Conservation (phyloP, 64 coral and sea anemone species). For the Catalaphyllia jardinei region DNA sequence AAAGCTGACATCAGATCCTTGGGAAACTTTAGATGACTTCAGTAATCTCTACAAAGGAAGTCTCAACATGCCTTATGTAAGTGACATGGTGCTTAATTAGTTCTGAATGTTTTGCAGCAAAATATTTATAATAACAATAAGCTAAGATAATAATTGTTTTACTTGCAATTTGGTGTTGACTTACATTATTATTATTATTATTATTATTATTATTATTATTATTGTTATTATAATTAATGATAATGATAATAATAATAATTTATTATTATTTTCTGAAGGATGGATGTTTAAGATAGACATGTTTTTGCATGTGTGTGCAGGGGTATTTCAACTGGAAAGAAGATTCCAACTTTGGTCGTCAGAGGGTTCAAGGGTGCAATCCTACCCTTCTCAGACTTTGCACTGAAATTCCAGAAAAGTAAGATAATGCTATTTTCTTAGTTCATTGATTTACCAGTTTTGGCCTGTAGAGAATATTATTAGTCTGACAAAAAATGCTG, state of each 20-base stretch:
- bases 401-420: conserved; percentile 94
- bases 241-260: too few species aligned
- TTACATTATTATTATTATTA: too few species aligned
- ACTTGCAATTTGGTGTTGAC: too few species aligned
- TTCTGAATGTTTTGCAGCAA: too few species aligned
- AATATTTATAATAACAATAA: too few species aligned
- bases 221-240: too few species aligned
- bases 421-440: conserved; percentile 4
- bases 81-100: background rate
- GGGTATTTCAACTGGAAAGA: conserved; percentile 96
- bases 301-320: conserved; percentile 13
- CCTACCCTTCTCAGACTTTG: conserved; percentile 86
- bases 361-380: conserved; percentile 95
- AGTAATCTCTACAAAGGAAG: conserved; percentile 91
- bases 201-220: too few species aligned
- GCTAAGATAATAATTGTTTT: too few species aligned
- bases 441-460: too few species aligned
- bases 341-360: conserved; percentile 87
- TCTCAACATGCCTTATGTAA: conserved; percentile 83
- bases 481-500: too few species aligned
- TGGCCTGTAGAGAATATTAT: too few species aligned
- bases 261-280: too few species aligned
- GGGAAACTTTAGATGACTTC: conserved; percentile 93
- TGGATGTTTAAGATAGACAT: background rate
- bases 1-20: conserved; percentile 91